Evolutionary conservation across 2,113 vertebrate genomes (phyloP).

Genomic region (Chascanopsetta lugubris): DNA sequence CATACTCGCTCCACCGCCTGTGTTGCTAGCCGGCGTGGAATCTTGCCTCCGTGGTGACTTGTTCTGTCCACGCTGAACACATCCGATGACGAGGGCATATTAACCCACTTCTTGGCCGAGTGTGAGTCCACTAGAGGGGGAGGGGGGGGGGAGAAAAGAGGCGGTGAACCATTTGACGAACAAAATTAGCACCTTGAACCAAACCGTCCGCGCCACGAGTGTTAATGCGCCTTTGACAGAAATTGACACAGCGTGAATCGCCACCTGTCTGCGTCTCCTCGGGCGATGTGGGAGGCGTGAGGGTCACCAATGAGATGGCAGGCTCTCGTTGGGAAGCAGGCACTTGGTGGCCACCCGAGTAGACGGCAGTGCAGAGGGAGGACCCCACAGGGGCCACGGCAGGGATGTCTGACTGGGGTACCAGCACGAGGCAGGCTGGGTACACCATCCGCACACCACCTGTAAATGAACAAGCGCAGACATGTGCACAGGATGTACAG

Average conservation of each 20-base stretch:
- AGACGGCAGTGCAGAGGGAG: conserved; percentile 89
- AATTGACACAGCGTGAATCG: not conserved
- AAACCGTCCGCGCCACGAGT: too few species aligned
- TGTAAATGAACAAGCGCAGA: conserved; percentile 48
- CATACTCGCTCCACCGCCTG: conserved; percentile 96
- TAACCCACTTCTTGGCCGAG: conserved; percentile 94
- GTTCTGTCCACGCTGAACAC: conserved; percentile 90
- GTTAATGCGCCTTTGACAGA: not conserved
- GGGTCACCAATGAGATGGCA: conserved; percentile 96
- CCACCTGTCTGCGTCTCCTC: conserved; percentile 96
- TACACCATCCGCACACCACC: conserved; percentile 98
- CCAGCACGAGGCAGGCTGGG: conserved; percentile 94
- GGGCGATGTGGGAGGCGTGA: conserved; percentile 97
- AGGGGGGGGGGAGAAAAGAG: conserved; percentile 1
- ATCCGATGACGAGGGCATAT: conserved; percentile 89
- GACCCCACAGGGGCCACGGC: conserved; percentile 86
- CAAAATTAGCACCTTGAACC: too few species aligned
- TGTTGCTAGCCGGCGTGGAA: conserved; percentile 91
- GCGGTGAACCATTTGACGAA: not conserved
- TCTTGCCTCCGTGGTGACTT: conserved; percentile 94
- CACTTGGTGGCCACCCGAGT: conserved; percentile 94
- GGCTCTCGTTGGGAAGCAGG: conserved; percentile 95
- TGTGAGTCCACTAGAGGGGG: conserved; percentile 89
- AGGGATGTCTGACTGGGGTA: conserved; percentile 96
- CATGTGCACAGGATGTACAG: not conserved